phyloP scores from a whole-genome alignment of 2,797 vertebrate genomes.

The Sebastolobus alascanus region DNA sequence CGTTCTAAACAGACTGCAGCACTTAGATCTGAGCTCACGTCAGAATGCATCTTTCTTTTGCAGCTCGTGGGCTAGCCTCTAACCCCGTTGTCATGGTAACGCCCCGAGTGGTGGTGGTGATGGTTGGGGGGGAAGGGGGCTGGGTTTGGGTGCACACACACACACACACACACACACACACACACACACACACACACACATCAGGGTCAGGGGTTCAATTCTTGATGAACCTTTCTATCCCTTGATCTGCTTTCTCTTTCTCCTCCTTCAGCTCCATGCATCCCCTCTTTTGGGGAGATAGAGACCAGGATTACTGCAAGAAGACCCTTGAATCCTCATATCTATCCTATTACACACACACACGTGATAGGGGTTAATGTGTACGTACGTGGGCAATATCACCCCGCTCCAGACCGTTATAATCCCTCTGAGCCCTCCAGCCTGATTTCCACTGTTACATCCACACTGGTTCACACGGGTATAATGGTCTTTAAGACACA shows the following conservation, averaged over 20 bases:
- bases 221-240: constrained; percentile 39
- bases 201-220: constrained; percentile 54
- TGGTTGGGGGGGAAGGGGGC: constrained; percentile 4
- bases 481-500: constrained; percentile 47
- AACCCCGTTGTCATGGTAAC: constrained; percentile 74
- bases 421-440: constrained; percentile 74
- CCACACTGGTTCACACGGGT: constrained; percentile 60
- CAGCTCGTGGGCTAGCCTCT: constrained; percentile 60
- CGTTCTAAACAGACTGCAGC: constrained; percentile 44
- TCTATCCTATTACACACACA: constrained; percentile 50
- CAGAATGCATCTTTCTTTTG: constrained; percentile 66
- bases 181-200: constrained; percentile 36
- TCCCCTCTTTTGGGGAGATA: constrained; percentile 42
- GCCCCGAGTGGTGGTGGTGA: constrained; percentile 32
- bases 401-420: constrained; percentile 66
- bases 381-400: constrained; percentile 60
- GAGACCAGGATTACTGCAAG: constrained; percentile 62
- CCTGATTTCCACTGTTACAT: constrained; percentile 51
- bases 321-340: constrained; percentile 61
- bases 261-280: constrained; percentile 26
- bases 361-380: constrained; percentile 34
- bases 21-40: constrained; percentile 58
- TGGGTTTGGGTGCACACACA: not conserved
- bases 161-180: constrained; percentile 15
- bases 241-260: constrained; percentile 54